Percentiles rank a stretch among this genome's conserved stretches.
These are phyloP conservation scores for Urophycis tenuis DNA, from an alignment of 2,797 vertebrate genomes.

Conservation along the genomic window DNA sequence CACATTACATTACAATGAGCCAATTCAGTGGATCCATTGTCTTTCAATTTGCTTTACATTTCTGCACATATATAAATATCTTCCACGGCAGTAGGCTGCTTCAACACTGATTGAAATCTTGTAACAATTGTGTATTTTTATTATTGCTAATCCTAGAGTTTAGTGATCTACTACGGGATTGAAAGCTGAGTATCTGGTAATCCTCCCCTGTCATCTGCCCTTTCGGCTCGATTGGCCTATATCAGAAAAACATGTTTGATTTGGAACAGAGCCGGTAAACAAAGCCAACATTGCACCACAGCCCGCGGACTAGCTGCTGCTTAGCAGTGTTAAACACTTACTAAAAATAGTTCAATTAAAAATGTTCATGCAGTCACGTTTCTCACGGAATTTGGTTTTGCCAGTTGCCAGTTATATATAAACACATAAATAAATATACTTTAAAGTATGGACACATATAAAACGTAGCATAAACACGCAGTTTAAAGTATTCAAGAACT, in stretches of 20 bases:
- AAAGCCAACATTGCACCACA: neutral
- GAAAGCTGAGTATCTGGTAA: neutral
- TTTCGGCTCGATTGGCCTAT: neutral
- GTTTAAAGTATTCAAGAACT: neutral
- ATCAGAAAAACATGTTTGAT: neutral
- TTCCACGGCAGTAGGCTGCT: neutral
- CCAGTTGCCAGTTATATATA: neutral
- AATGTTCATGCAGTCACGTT: neutral
- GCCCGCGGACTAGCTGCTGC: neutral
- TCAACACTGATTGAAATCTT: neutral
- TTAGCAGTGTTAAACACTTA: neutral
- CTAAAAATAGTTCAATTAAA: neutral
- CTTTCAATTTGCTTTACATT: neutral
- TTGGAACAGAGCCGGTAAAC: neutral
- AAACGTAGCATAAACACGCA: neutral
- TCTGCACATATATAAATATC: neutral
- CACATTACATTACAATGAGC: neutral
- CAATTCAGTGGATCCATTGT: neutral
- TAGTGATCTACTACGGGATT: neutral
- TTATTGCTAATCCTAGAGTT: neutral
- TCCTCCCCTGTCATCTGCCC: neutral
- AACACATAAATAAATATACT: neutral
- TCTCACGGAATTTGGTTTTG: neutral
- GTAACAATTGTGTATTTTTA: slow-evolving; percentile 1
- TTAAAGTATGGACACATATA: neutral